Evolutionary conservation across 2,888 invertebrate genomes (phyloP).

Genomic region (Diploptera punctata): DNA sequence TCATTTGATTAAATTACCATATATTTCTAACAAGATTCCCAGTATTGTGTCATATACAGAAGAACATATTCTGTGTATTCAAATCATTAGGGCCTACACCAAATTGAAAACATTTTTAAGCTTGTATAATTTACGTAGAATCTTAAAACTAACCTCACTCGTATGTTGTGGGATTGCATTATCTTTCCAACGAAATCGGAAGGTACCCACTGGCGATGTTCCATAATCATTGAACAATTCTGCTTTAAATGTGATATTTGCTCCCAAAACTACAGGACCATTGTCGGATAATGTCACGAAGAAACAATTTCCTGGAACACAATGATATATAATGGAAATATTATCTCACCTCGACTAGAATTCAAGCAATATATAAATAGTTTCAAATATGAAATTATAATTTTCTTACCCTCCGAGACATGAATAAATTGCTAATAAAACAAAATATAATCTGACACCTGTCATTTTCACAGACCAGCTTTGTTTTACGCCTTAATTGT

Average conservation of each 20-base stretch:
- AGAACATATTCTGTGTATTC: too few species aligned
- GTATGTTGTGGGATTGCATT: slow-evolving; percentile 61
- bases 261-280: slow-evolving; percentile 75
- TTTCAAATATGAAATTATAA: not conserved
- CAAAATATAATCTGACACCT: not conserved
- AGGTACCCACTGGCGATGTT: slow-evolving; percentile 56
- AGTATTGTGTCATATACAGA: too few species aligned
- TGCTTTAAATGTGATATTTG: slow-evolving; percentile 72
- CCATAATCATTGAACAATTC: slow-evolving; percentile 58
- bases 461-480: too few species aligned
- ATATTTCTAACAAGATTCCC: too few species aligned
- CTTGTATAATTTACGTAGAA: too few species aligned
- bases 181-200: slow-evolving; percentile 67
- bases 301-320: slow-evolving; percentile 48
- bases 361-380: not conserved
- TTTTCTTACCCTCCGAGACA: not conserved
- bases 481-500: too few species aligned
- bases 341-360: not conserved
- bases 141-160: slow-evolving; percentile 24
- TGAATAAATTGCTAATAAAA: not conserved
- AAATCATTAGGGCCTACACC: too few species aligned
- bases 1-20: too few species aligned
- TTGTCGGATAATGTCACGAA: slow-evolving; percentile 63
- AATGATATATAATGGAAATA: too few species aligned
- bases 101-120: too few species aligned